Base-by-base conservation (phyloP, 2,113 vertebrate species). In the Cygnus buccinator region DNA sequence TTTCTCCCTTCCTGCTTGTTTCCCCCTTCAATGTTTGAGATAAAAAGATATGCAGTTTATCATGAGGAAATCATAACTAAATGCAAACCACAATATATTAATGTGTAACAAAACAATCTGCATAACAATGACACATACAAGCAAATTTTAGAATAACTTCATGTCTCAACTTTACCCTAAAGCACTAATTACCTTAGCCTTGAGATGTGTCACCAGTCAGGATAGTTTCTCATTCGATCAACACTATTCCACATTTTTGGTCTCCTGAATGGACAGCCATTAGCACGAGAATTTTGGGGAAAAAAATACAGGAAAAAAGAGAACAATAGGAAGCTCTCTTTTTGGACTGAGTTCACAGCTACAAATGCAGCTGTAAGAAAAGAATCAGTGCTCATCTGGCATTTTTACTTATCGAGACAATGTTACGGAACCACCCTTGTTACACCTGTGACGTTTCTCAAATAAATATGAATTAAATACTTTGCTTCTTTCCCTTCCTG, bases 51-150 rank as follows among this genome's bases (percentile, higher is more conserved):
- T 0, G 2, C 43, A 11, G 50, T 92, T 95, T 94, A 93, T 86
- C 93, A 74, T 58, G 87, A 96, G 66, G 86, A 93, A 97, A 93
- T 91, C 3, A 0, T 52, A 94, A 61, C 83, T 83, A 90, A 93
- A 95, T 75, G 82, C 84, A 96, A 95, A 92, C 93, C 93, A 85
- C 89, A 90, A 39, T 67, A 61, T 66, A 79, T 78, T 90, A 92
- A 75, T 41, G 50, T 59, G 72, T 85, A 97, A 95, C 79, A 92
- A 94, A 94, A 73, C 43, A 62, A 94, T 93, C 86, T 88, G 79
- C 33, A 90, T 89, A 89, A 95, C 86, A 97, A 94, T 44, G 48
- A 85, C 31, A 26, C 39, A 54, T 55, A 90, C 61, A 50, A 94
- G 33, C 14, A 37, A 95, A 79, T 21, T 80, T 91, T 50, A 68